phyloP scores from a whole-genome alignment of 2,113 vertebrate genomes.

The Eulacestoma nigropectus region DNA sequence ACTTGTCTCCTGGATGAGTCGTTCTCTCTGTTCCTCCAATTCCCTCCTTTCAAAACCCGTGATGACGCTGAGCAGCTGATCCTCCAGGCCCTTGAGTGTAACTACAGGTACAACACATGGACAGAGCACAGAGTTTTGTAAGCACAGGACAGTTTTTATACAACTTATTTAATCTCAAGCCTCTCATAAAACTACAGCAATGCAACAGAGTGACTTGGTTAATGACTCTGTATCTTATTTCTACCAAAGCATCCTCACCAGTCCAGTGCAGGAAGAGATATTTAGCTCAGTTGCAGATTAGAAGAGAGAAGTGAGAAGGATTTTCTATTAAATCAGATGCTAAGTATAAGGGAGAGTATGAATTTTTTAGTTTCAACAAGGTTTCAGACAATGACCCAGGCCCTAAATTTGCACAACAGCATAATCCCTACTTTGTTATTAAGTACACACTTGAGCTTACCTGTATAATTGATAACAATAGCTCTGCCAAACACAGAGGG shows the following conservation, averaged over 20 bases:
- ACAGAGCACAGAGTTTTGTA: background rate
- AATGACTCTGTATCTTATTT: background rate
- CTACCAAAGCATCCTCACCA: background rate
- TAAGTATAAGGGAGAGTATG: background rate
- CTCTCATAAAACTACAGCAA: background rate
- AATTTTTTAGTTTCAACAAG: background rate
- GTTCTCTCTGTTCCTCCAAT: slow-evolving; percentile 87
- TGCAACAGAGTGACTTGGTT: background rate
- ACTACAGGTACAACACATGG: slow-evolving; percentile 65
- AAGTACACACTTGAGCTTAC: slow-evolving; percentile 62
- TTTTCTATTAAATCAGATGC: background rate
- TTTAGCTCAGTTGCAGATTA: background rate
- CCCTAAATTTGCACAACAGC: background rate
- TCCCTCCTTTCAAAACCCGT: slow-evolving; percentile 87
- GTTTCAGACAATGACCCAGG: background rate
- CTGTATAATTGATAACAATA: slow-evolving; percentile 96
- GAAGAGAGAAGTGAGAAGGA: background rate
- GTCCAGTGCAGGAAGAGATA: background rate
- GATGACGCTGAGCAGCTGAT: slow-evolving; percentile 93
- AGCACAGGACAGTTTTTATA: background rate
- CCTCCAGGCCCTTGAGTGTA: slow-evolving; percentile 91
- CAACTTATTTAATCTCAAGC: background rate
- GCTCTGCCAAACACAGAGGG: slow-evolving; percentile 94
- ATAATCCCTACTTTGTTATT: background rate
- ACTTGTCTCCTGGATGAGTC: slow-evolving; percentile 91